Evolutionary conservation across 1,140 invertebrate species (phyloP).

Genomic region (Lepidurus arcticus): DNA sequence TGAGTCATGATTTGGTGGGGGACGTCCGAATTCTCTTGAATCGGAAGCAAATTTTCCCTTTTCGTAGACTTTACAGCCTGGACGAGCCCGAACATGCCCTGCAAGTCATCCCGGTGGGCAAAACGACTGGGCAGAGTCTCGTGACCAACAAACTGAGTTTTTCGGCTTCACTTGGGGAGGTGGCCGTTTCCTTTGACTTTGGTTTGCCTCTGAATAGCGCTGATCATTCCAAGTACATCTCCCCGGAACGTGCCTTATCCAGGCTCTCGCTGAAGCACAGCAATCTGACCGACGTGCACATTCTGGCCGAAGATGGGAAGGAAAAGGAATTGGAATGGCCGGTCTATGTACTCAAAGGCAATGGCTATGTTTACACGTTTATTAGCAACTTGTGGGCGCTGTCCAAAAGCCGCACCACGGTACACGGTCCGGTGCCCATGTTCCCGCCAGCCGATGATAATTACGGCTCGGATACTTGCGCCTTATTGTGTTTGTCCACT

Average conservation of each 20-base stretch:
- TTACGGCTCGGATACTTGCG: slow-evolving; percentile 77
- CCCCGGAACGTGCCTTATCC: slow-evolving; percentile 25
- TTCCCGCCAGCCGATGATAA: slow-evolving; percentile 70
- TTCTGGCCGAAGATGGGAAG: slow-evolving; percentile 14
- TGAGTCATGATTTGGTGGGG: slow-evolving; percentile 39
- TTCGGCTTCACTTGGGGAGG: slow-evolving; percentile 63
- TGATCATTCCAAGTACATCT: slow-evolving; percentile 24
- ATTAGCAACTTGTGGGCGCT: slow-evolving; percentile 41
- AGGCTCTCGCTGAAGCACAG: slow-evolving; percentile 24
- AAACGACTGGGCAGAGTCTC: slow-evolving; percentile 31
- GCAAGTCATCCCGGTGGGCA: slow-evolving; percentile 42
- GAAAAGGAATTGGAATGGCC: slow-evolving; percentile 54
- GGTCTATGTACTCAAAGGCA: slow-evolving; percentile 70
- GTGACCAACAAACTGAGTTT: slow-evolving; percentile 33
- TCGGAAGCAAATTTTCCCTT: not conserved
- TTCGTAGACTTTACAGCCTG: slow-evolving; percentile 41
- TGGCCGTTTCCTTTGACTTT: slow-evolving; percentile 77
- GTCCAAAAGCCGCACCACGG: slow-evolving; percentile 29
- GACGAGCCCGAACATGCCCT: slow-evolving; percentile 42
- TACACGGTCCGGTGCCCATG: slow-evolving; percentile 65
- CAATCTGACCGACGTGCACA: not conserved
- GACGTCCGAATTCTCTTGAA: not conserved
- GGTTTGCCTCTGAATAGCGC: slow-evolving; percentile 50
- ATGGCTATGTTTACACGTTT: slow-evolving; percentile 68
- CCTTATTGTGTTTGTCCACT: slow-evolving; percentile 64